Evolutionary conservation across 92 coral and sea anemone species (phyloP).

Genomic region (Pocillopora grandis): DNA sequence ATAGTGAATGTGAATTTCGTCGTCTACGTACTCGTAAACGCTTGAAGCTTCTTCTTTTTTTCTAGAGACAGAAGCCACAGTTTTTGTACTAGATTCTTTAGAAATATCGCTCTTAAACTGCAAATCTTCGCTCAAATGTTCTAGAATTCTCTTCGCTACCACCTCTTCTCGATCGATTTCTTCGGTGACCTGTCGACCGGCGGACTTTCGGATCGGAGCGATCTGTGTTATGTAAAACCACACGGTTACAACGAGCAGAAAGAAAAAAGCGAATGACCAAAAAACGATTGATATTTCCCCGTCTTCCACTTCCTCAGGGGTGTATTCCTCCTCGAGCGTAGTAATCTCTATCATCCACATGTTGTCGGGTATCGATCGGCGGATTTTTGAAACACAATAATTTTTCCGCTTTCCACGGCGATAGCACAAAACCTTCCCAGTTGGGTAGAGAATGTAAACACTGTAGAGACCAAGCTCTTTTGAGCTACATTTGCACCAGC

Average conservation of each 20-base stretch:
- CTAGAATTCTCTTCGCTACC: conserved; percentile 68
- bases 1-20: conserved; percentile 87
- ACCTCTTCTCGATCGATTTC: conserved; percentile 67
- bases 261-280: conserved; percentile 72
- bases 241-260: conserved; percentile 70
- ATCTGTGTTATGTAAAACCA: conserved; percentile 81
- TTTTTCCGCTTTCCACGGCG: neutral
- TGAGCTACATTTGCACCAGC: conserved; percentile 30
- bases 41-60: conserved; percentile 13
- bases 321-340: neutral
- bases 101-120: conserved; percentile 8
- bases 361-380: conserved; percentile 9
- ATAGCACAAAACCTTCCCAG: conserved; percentile 19
- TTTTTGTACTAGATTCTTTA: conserved; percentile 1
- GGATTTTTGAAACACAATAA: neutral
- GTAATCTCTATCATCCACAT: conserved; percentile 12
- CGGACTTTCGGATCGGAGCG: conserved; percentile 57
- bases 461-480: conserved; percentile 21
- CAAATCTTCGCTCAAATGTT: conserved; percentile 48
- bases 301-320: conserved; percentile 31
- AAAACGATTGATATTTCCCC: conserved; percentile 71
- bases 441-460: conserved; percentile 17
- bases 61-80: conserved; percentile 33
- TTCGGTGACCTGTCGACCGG: conserved; percentile 36
- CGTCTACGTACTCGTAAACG: conserved; percentile 71